A percentile compares a stretch with the other conserved stretches of the same genome.
These are phyloP conservation scores for Plusia festucae DNA, from an alignment of 2,888 invertebrate species.

Conservation along the genomic window DNA sequence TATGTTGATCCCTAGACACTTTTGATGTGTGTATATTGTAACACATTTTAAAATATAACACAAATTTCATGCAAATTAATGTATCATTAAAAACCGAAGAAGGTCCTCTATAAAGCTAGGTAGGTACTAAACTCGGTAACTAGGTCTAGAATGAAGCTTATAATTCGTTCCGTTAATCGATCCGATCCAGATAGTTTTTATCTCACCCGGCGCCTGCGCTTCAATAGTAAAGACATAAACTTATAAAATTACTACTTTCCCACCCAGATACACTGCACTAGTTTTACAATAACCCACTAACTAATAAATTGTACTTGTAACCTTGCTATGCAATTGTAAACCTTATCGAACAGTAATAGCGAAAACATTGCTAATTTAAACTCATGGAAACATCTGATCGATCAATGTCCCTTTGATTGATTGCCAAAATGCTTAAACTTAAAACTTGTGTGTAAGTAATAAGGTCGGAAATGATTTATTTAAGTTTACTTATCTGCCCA, in stretches of 20 bases:
- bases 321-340: conserved; percentile 27
- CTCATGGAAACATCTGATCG: conserved; percentile 38
- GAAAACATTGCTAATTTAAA: conserved; percentile 21
- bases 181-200: conserved; percentile 16
- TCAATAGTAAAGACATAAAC: conserved; percentile 42
- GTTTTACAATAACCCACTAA: conserved; percentile 52
- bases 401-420: conserved; percentile 58
- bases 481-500: conserved; percentile 48
- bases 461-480: conserved; percentile 43
- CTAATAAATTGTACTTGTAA: conserved; percentile 17
- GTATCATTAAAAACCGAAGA: background rate
- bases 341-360: conserved; percentile 16
- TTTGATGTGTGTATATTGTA: too few relatives aligned
- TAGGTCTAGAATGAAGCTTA: background rate
- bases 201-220: conserved; percentile 15
- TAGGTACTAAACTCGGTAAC: background rate
- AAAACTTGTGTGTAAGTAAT: conserved; percentile 41
- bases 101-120: background rate
- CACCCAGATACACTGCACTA: conserved; percentile 54
- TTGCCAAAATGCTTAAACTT: conserved; percentile 18
- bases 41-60: too few relatives aligned
- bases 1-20: too few relatives aligned
- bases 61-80: too few relatives aligned
- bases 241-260: conserved; percentile 63
- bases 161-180: conserved; percentile 3